Evolutionary conservation across 2,888 invertebrate species (phyloP), one percentile per base, ranked within the genome.

Genomic region (Acrobasis consociella): DNA sequence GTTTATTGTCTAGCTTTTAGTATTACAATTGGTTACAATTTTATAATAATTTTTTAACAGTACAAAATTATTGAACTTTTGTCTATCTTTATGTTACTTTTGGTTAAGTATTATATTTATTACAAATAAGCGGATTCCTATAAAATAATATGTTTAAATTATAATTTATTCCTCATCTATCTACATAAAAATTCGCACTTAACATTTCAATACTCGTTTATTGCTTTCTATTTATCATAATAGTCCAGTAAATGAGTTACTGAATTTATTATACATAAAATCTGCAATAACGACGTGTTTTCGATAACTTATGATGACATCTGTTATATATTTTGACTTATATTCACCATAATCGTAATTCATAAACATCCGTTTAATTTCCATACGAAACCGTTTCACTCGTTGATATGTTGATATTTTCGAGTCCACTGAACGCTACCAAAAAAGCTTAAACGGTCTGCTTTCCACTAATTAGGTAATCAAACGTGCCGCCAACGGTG

Each of bases 391-490:
- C 53, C 38, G 38, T 53, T 53, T 15, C 46, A 46, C 46, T 42
- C 10, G 42, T 42, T 46, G 46, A 46, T 51, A 56, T 38, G 16
- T 39, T 42, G 39, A 16, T 16, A 56, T 46, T 13, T 22, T 46
- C 13, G 16, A 42, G 39, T 17, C 15, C 13, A 17, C 11, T 22
- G 17, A 42, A 42, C 17, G 38, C 42, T 56, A 8, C 56, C 42
- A 22, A 56, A 56, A 56, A 56, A 56, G 31, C 31, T 42, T 56
- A 56, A 56, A 56, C 42, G 56, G 39, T 55, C 13, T 55, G 38
- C 37, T 60, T 62, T 65, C 46, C 59, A 53, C 64, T 67, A 67
- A 67, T 67, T 67, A 64, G 65, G 63, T 53, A 65, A 60, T 62
- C 63, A 64, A 67, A 67, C 63, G 65, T 10, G 63, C 65, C 65